Base-by-base conservation (phyloP, 2,797 vertebrate genomes). In the Parotocinclus haroldoi region DNA sequence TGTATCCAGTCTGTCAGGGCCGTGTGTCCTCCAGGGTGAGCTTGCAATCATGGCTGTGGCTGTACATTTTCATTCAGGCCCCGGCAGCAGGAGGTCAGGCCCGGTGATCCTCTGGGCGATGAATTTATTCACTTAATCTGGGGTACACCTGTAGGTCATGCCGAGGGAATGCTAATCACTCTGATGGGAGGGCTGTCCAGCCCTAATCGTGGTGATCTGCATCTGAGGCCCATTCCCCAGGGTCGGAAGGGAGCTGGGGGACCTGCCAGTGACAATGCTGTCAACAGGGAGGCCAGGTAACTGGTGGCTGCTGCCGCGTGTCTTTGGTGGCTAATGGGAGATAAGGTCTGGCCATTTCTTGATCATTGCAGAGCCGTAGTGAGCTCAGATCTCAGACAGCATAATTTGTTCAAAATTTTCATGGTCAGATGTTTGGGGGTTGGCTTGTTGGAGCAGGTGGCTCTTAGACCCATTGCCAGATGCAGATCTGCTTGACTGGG, bases 121-220 rank as follows among this genome's bases (percentile, higher is more conserved):
- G 82, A 89, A 87, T 86, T 88, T 87, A 78, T 87, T 87, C 87
- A 85, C 79, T 88, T 83, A 88, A 88, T 87, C 85, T 84, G 82
- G 86, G 89, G 86, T 91, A 89, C 89, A 91, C 90, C 89, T 92
- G 89, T 90, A 89, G 89, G 89, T 88, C 82, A 85, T 71, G 79
- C 81, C 83, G 74, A 83, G 85, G 84, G 82, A 84, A 86, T 82
- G 83, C 86, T 91, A 89, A 90, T 88, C 85, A 87, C 82, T 85
- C 76, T 75, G 65, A 78, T 70, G 70, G 75, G 75, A 69, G 63
- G 83, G 85, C 72, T 80, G 82, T 69, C 63, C 67, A 64, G 81
- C 76, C 66, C 86, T 90, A 90, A 90, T 89, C 84, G 86, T 80
- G 84, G 88, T 88, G 83, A 91, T 91, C 86, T 88, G 86, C 90